These are phyloP conservation scores for Oreochromis grahami DNA, from an alignment of 2,797 vertebrate genomes.

Conservation along the genomic window DNA sequence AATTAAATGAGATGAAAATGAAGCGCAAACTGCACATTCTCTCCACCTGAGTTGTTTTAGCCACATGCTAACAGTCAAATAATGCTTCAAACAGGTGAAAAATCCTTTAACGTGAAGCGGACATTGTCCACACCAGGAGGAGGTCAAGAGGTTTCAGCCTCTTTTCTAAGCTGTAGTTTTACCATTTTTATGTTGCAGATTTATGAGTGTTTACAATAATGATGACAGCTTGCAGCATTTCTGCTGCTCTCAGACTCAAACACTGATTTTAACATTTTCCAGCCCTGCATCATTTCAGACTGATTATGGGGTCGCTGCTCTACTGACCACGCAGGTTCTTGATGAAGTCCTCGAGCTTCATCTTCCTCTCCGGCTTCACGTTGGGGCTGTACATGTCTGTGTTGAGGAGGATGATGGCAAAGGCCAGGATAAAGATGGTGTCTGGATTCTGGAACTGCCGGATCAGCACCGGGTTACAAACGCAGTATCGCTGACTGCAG, in stretches of 20 bases:
- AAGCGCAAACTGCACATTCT: neutral
- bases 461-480: conserved; percentile 93
- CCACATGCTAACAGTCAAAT: neutral
- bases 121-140: neutral
- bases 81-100: neutral
- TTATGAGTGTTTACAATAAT: neutral
- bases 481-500: conserved; percentile 90
- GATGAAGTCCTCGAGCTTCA: conserved; percentile 96
- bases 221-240: neutral
- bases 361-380: conserved; percentile 93
- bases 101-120: neutral
- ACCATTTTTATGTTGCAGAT: neutral
- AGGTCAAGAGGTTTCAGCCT: neutral
- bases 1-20: neutral
- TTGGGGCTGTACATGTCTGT: conserved; percentile 98
- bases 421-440: conserved; percentile 96
- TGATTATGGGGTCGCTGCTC: neutral
- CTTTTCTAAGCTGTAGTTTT: neutral
- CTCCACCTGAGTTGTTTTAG: neutral
- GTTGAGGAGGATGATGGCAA: conserved; percentile 96
- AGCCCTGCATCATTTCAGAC: neutral
- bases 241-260: neutral
- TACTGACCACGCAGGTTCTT: conserved; percentile 88
- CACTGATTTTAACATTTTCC: neutral
- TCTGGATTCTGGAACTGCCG: conserved; percentile 95